These are phyloP conservation scores for Catocala sponsa DNA, from an alignment of 2,888 invertebrate genomes.

Conservation along the genomic window DNA sequence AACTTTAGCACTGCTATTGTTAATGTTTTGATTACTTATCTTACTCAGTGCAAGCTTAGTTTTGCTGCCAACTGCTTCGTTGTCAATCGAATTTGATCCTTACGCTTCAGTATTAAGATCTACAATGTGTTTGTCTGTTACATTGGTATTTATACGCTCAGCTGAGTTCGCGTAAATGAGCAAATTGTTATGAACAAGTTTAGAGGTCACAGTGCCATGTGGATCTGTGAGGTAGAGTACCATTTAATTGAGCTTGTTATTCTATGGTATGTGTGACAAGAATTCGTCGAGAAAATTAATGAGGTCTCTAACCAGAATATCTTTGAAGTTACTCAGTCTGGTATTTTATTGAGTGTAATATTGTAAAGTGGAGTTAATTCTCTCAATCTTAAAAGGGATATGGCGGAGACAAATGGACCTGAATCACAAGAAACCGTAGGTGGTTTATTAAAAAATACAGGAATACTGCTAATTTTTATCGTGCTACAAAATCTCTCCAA, in stretches of 20 bases:
- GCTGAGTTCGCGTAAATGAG: conserved; percentile 59
- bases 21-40: conserved; percentile 69
- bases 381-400: conserved; percentile 20
- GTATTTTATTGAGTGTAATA: conserved; percentile 7
- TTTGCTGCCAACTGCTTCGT: conserved; percentile 39
- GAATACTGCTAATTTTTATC: too few species aligned
- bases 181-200: conserved; percentile 67
- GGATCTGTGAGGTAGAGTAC: not conserved
- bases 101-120: conserved; percentile 42
- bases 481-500: too few species aligned
- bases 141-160: conserved; percentile 49
- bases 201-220: conserved; percentile 58
- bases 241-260: conserved; percentile 45
- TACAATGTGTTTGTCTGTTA: conserved; percentile 17
- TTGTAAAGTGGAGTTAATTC: conserved; percentile 14
- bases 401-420: conserved; percentile 7
- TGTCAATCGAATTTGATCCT: conserved; percentile 49
- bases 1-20: conserved; percentile 60
- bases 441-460: not conserved
- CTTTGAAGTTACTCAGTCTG: conserved; percentile 7
- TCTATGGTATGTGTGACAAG: conserved; percentile 17
- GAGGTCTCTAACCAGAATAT: conserved; percentile 2
- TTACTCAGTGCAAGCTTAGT: conserved; percentile 55
- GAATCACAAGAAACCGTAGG: conserved; percentile 5
- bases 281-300: not conserved